phyloP scores from a whole-genome alignment of 2,113 vertebrate species.

The Forbesichthys papilliferus region DNA sequence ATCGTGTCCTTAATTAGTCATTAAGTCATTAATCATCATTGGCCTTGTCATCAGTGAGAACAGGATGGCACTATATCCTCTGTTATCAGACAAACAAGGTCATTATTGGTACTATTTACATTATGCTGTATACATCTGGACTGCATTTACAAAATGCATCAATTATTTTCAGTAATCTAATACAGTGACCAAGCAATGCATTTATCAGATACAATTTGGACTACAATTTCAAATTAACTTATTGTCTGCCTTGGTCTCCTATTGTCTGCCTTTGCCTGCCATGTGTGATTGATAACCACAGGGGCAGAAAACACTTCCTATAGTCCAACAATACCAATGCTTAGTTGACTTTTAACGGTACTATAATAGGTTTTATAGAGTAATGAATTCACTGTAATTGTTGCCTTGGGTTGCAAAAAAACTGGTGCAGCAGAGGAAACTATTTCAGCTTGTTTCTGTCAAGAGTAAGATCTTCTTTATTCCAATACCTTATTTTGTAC shows the following conservation, averaged over 20 bases:
- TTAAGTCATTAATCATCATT: conserved; percentile 41
- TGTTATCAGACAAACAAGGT: too few species aligned
- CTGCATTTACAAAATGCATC: too few species aligned
- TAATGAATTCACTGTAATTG: conserved; percentile 65
- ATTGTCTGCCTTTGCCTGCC: conserved; percentile 45
- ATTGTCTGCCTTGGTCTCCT: conserved; percentile 50
- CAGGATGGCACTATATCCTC: conserved; percentile 27
- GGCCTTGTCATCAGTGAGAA: conserved; percentile 56
- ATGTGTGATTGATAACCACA: conserved; percentile 59
- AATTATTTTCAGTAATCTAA: neutral
- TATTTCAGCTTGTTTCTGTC: too few species aligned
- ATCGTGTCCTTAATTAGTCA: conserved; percentile 36
- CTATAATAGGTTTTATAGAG: conserved; percentile 63
- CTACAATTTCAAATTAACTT: conserved; percentile 49
- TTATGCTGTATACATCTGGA: too few species aligned
- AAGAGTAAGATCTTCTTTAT: too few species aligned
- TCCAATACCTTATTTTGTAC: too few species aligned
- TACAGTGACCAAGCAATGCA: conserved; percentile 12
- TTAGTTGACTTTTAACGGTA: conserved; percentile 68
- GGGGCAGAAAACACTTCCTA: conserved; percentile 53
- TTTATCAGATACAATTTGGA: conserved; percentile 44
- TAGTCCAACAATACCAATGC: conserved; percentile 54
- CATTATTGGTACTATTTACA: too few species aligned
- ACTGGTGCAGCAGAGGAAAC: conserved; percentile 10
- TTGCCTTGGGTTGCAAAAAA: conserved; percentile 55